Evolutionary conservation across 2,797 vertebrate species (phyloP).

Genomic region (Hemitrygon akajei): DNA sequence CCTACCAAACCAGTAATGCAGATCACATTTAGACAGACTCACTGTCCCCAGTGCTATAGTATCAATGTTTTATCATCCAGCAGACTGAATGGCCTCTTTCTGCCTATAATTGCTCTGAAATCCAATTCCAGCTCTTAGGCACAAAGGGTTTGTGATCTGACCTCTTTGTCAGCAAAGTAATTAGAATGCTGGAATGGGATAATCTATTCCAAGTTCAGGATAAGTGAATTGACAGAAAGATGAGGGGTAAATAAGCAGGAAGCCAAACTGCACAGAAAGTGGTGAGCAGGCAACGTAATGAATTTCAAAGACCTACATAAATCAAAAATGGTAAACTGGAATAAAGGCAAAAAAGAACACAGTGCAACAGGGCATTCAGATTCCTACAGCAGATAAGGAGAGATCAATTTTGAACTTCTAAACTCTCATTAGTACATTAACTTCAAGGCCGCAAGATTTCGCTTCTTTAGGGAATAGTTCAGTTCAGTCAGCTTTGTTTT

Average conservation of each 20-base stretch:
- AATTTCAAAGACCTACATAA: not conserved
- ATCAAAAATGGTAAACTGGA: not conserved
- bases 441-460: not conserved
- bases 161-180: not conserved
- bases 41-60: too few relatives aligned
- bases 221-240: not conserved
- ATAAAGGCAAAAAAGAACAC: not conserved
- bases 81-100: too few relatives aligned
- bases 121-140: not conserved
- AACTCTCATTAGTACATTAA: not conserved
- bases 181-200: not conserved
- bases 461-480: not conserved
- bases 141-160: not conserved
- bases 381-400: not conserved
- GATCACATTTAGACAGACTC: not conserved
- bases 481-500: too few relatives aligned
- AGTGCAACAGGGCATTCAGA: not conserved
- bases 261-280: too few relatives aligned
- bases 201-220: not conserved
- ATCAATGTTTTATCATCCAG: too few relatives aligned
- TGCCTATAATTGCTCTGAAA: not conserved
- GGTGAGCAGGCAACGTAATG: not conserved
- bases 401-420: not conserved
- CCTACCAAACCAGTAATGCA: not conserved
- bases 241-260: not conserved